Evolutionary conservation across 2,113 vertebrate species (phyloP), one percentile per base, ranked within the genome.

Genomic region (Vireo altiloquus): DNA sequence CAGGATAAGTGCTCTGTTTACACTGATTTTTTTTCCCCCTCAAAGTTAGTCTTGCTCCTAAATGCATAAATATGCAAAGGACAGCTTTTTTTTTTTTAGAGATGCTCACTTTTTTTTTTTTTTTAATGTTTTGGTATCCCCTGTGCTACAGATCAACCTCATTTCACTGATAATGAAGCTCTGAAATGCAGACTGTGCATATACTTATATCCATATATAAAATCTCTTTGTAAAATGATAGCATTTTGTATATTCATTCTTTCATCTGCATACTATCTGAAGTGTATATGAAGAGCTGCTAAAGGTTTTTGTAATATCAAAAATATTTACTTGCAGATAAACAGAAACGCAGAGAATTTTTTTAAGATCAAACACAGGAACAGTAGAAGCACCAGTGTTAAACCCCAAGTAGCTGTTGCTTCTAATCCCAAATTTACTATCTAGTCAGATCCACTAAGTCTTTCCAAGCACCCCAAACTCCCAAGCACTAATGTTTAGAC

Each of bases 371-470:
- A 75, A 20, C 22, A 4, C 12, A 22, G 30, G 16, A 15, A 12
- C 42, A 61, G 8, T 17, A 24, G 23, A 8, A 71, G 9, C 42
- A 44, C 7, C 33, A 23, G 14, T 31, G 39, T 40, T 47, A 69
- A 56, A 68, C 17, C 4, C 33, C 40, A 68, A 22, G 31, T 28
- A n/a, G 30, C 13, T 60, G n/a, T 80, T 70, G 30, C 13, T 82
- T 82, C 24, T 87, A 35, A 53, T 77, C 25, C 52, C 37, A 13
- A 24, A 6, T 88, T 68, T 82, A 30, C 37, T n/a, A 19, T 15
- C 39, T 39, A 7, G 12, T 3, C 10, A 13, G 22, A 23, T 39
- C 61, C 40, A 17, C 8, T 0, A 1, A 37, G 24, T 24, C 35
- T 33, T 77, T 82, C 61, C 47, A 76, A 31, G 27, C 0, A 2